phyloP scores from a whole-genome alignment of 2,888 invertebrate species.

The Anodontia alba region DNA sequence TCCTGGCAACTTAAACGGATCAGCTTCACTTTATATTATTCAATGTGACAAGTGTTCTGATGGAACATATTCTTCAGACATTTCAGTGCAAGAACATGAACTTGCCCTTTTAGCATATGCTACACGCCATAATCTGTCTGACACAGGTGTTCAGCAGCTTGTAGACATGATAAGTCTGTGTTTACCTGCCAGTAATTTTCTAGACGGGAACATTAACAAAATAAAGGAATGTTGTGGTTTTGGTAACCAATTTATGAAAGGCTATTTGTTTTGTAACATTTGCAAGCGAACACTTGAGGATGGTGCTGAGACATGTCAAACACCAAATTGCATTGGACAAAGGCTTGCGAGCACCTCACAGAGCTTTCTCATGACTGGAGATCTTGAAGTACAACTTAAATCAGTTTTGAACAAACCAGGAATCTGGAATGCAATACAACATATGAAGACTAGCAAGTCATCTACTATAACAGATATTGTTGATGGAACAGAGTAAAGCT shows the following conservation, averaged over 20 bases:
- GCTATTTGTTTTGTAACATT: conserved; percentile 20
- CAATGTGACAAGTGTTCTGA: conserved; percentile 13
- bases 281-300: conserved; percentile 23
- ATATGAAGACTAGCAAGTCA: not conserved
- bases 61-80: not conserved
- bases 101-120: conserved; percentile 25
- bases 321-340: conserved; percentile 32
- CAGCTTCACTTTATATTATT: conserved; percentile 31
- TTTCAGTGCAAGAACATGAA: conserved; percentile 31
- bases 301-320: conserved; percentile 22
- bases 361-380: conserved; percentile 26
- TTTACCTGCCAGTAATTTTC: conserved; percentile 25
- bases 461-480: conserved; percentile 27
- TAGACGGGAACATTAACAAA: conserved; percentile 6
- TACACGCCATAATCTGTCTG: conserved; percentile 34
- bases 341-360: not conserved
- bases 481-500: conserved; percentile 40
- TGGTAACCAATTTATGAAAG: conserved; percentile 19
- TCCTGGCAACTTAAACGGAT: not conserved
- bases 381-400: conserved; percentile 30
- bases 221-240: conserved; percentile 27
- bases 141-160: conserved; percentile 22
- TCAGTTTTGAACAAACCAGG: conserved; percentile 31
- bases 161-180: conserved; percentile 18
- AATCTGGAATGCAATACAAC: conserved; percentile 22